Evolutionary conservation across 2,113 vertebrate species (phyloP).

Genomic region (Alligator sinensis): DNA sequence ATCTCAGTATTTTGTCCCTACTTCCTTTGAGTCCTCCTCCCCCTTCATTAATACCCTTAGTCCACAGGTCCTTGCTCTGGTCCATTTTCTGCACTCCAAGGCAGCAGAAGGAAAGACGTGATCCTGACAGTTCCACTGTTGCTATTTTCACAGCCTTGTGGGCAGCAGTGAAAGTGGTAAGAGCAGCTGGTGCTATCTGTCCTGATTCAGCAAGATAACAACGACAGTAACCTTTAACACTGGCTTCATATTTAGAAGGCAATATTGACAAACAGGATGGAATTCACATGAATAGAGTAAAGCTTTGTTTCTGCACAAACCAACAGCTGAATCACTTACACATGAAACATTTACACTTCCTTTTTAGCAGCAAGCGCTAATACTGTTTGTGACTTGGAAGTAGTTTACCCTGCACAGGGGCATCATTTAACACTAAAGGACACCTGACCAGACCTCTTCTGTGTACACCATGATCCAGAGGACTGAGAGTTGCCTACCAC

Average conservation of each 20-base stretch:
- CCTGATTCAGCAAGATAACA: neutral
- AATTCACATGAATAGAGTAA: rapidly evolving
- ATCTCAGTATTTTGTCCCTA: neutral
- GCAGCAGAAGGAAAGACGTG: neutral
- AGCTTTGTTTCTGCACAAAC: neutral
- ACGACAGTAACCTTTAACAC: neutral
- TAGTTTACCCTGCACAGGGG: no score
- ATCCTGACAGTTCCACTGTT: constrained; percentile 21
- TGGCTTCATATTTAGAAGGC: neutral
- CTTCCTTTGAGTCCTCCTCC: neutral
- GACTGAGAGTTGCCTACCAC: no score
- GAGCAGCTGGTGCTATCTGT: constrained; percentile 36
- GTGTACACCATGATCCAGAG: no score
- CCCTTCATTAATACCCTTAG: neutral
- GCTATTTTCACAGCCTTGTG: neutral
- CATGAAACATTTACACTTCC: neutral
- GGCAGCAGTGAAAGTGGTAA: constrained; percentile 1
- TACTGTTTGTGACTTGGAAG: neutral
- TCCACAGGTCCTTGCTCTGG: neutral
- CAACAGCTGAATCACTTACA: neutral
- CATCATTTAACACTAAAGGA: no score
- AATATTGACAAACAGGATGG: neutral
- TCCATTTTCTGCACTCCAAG: neutral
- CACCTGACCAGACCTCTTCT: no score
- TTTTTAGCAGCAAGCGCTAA: neutral